phyloP scores from a whole-genome alignment of 2,797 vertebrate genomes.

The Gobionotothen gibberifrons region DNA sequence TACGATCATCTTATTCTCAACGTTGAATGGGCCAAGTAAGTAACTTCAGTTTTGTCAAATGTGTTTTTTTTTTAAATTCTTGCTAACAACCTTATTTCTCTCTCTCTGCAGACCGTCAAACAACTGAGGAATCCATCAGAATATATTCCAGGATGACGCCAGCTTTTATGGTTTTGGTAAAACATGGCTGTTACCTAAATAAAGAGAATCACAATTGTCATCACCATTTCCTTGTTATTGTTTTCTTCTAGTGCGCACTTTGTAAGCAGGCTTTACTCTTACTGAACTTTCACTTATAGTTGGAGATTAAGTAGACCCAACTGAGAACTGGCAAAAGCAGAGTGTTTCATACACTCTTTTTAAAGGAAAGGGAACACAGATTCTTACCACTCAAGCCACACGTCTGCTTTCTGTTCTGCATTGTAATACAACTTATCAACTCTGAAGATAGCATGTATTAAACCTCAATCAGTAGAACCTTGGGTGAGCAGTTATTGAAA shows the following conservation, averaged over 20 bases:
- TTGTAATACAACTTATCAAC: too few species aligned
- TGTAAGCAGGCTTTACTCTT: too few species aligned
- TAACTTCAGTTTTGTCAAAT: slow-evolving; percentile 9
- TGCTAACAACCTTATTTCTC: neutral
- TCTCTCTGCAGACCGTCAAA: slow-evolving; percentile 84
- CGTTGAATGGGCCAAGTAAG: slow-evolving; percentile 99
- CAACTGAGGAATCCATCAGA: slow-evolving; percentile 77
- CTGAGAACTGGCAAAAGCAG: too few species aligned
- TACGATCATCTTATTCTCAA: slow-evolving; percentile 98
- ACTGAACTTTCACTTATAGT: too few species aligned
- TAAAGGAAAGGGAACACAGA: too few species aligned
- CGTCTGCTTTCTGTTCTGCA: too few species aligned
- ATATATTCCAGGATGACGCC: slow-evolving; percentile 59
- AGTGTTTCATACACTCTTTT: too few species aligned
- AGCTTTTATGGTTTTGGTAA: slow-evolving; percentile 52
- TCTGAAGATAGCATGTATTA: too few species aligned
- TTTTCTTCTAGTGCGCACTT: neutral
- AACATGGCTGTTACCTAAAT: slow-evolving; percentile 68
- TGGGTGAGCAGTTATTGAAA: too few species aligned
- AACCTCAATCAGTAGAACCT: too few species aligned
- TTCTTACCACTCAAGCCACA: too few species aligned
- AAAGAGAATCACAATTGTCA: slow-evolving; percentile 57
- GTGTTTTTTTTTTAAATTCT: neutral
- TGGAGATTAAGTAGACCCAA: too few species aligned
- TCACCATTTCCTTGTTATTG: neutral